Base-by-base conservation (phyloP, 1,140 invertebrate genomes). In the Caenorhabditis inopinata region DNA sequence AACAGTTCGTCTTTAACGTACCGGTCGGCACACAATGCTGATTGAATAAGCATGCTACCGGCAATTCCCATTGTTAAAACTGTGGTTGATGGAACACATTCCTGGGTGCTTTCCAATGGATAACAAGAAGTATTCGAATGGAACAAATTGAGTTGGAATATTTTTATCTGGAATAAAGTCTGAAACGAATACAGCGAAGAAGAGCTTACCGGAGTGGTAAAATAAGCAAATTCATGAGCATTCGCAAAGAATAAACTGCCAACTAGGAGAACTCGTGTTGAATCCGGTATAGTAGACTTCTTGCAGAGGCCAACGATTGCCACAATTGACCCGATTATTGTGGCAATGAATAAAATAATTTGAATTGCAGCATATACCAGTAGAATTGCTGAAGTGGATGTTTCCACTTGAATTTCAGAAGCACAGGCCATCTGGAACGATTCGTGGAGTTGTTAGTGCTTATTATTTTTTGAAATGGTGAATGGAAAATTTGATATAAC, bases 51-150 rank as follows among this genome's bases (percentile, higher is more conserved):
- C 58, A 68, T 68, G 38, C 38, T 68, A 21, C 58, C 58, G 38
- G 58, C 35, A 21, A 68, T 68, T 68, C 58, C 58, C 58, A 68
- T 68, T 1, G 58, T n/a, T 6, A 68, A 32, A 68, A 68, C 58
- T 16, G 58, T 68, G 16, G 58, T 68, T n/a, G 58, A 38, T 68
- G 58, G 58, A 38, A 68, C 38, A 68, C 58, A 68, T 35, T 68
- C 58, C 3, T 21, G 32, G 1, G 58, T 68, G 11, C 58, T 68
- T 18, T n/a, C 32, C n/a, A 68, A 9, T 38, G 58, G 58, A 42
- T 68, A 68, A 38, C 58, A 68, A 5, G 58, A 68, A 2, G 58
- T 42, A 42, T 68, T 68, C 9, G 58, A 11, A 42, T 68, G 29
- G 25, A 68, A 68, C 23, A 68, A 21, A n/a, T 18, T 68, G 16